Evolutionary conservation across 2,797 vertebrate species (phyloP).

Genomic region (Chrysocyon brachyurus): DNA sequence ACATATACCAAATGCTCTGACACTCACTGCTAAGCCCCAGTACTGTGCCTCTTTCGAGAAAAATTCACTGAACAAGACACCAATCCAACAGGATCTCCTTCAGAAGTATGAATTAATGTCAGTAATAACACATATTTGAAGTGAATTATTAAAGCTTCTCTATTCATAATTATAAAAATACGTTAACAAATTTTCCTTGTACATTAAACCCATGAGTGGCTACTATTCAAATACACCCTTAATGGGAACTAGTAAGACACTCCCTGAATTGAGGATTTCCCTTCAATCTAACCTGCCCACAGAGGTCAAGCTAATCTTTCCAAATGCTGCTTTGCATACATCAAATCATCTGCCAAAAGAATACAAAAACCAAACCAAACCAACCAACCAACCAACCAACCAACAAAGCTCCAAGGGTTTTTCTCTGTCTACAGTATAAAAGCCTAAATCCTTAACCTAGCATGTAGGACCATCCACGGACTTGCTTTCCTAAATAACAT

Average conservation of each 20-base stretch:
- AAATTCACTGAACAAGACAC: neutral
- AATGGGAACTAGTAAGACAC: neutral
- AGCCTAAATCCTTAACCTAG: neutral
- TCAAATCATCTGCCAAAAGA: neutral
- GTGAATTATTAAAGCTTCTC: slow-evolving; percentile 4
- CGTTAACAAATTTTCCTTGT: neutral
- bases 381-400: neutral
- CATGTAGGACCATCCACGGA: neutral
- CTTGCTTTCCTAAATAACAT: neutral
- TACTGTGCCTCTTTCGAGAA: neutral
- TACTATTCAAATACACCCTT: slow-evolving; percentile 34
- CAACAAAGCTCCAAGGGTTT: neutral
- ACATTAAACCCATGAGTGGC: neutral
- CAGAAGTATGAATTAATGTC: slow-evolving; percentile 11
- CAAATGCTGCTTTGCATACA: neutral
- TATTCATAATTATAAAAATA: slow-evolving; percentile 36
- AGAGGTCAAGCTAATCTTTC: slow-evolving; percentile 10
- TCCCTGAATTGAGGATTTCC: neutral
- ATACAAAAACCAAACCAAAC: neutral
- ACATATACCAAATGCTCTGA: neutral
- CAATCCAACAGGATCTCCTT: neutral
- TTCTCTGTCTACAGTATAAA: slow-evolving; percentile 17
- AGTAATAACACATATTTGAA: neutral
- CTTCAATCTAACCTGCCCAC: neutral
- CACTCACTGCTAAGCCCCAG: neutral